Evolutionary conservation across 2,113 vertebrate species (phyloP).

Genomic region (Eonycteris spelaea): DNA sequence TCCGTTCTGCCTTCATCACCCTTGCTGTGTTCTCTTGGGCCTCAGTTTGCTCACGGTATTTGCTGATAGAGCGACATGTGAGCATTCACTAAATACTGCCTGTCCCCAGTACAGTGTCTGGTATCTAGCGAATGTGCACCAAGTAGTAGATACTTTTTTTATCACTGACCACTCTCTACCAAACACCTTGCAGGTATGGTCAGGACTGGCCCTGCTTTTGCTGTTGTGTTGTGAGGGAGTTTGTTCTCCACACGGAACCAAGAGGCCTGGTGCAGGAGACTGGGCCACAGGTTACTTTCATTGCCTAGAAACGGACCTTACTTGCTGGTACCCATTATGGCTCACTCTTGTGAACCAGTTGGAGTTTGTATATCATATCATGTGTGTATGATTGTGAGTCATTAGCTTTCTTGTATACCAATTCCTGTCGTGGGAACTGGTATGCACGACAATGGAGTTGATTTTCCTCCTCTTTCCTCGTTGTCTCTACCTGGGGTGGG

Average conservation of each 20-base stretch:
- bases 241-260: not conserved
- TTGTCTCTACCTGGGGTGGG: not conserved
- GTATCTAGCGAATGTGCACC: fast-evolving
- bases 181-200: not conserved
- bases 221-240: not conserved
- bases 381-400: not conserved
- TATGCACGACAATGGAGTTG: fast-evolving
- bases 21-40: not conserved
- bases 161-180: fast-evolving
- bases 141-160: not conserved
- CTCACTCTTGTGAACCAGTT: not conserved
- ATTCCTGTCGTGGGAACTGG: not conserved
- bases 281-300: not conserved
- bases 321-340: not conserved
- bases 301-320: not conserved
- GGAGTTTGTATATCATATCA: not conserved
- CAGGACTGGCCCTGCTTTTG: not conserved
- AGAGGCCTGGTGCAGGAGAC: not conserved
- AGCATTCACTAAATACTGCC: fast-evolving
- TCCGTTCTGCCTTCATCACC: not conserved
- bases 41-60: not conserved
- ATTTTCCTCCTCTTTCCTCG: no score
- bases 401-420: not conserved
- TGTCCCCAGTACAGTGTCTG: not conserved
- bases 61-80: fast-evolving